A percentile compares a stretch with the other conserved stretches of the same genome.
These are phyloP conservation scores for Dipodomys ordii DNA, from an alignment of 2,113 vertebrate genomes.

Conservation along the genomic window DNA sequence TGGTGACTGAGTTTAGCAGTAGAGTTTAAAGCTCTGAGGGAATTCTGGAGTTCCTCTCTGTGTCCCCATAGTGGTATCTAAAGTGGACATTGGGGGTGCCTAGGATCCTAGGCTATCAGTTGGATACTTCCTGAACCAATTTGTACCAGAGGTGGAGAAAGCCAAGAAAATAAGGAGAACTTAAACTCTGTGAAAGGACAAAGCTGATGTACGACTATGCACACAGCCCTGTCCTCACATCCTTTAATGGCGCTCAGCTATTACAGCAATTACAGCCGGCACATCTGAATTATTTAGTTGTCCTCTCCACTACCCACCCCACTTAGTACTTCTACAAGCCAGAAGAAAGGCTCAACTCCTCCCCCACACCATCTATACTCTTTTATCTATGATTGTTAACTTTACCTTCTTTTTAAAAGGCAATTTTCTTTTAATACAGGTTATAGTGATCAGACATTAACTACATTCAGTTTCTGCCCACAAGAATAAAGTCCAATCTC, in stretches of 20 bases:
- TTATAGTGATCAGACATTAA: neutral
- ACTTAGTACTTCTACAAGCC: neutral
- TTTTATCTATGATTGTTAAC: neutral
- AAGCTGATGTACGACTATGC: neutral
- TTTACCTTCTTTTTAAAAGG: neutral
- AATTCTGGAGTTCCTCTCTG: neutral
- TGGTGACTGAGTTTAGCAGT: neutral
- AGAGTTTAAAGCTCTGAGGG: neutral
- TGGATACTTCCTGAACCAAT: neutral
- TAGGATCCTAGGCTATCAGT: neutral
- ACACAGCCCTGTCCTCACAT: neutral
- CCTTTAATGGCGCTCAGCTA: neutral
- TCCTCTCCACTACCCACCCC: neutral
- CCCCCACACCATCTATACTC: neutral
- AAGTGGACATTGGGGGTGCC: neutral
- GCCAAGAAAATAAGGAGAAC: neutral
- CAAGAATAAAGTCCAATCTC: slow-evolving; percentile 4
- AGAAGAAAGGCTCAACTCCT: neutral
- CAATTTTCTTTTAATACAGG: slow-evolving; percentile 27
- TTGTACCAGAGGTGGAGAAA: neutral
- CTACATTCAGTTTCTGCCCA: neutral
- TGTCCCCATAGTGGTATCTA: neutral
- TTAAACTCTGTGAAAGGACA: neutral
- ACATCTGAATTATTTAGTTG: neutral
- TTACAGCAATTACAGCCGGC: neutral